Conservation (phyloP, 2,797 vertebrate species). For the Urophycis tenuis region DNA sequence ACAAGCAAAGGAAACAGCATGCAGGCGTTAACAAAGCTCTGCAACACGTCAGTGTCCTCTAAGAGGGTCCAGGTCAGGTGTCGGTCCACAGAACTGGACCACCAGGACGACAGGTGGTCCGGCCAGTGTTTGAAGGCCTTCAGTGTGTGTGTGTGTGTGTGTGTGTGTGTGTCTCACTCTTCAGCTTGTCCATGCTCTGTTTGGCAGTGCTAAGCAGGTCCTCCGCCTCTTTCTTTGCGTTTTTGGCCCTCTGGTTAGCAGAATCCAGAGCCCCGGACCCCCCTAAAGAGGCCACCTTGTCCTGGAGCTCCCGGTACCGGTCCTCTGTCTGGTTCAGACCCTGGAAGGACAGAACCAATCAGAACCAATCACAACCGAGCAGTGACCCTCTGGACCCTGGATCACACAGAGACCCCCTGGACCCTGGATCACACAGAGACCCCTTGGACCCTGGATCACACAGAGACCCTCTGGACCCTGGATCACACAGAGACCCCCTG, state of each 20-base stretch:
- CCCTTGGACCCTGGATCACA: background rate
- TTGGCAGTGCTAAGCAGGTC: slow-evolving; percentile 71
- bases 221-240: slow-evolving; percentile 69
- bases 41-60: background rate
- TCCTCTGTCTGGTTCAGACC: slow-evolving; percentile 66
- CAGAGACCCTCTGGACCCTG: background rate
- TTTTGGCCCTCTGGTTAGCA: slow-evolving; percentile 58
- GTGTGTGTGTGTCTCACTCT: slow-evolving; percentile 55
- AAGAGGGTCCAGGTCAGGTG: background rate
- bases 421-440: too few species aligned
- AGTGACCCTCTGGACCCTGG: background rate
- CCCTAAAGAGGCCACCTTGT: slow-evolving; percentile 59
- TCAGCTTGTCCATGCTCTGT: slow-evolving; percentile 67
- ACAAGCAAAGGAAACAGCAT: background rate
- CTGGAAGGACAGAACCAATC: slow-evolving; percentile 39
- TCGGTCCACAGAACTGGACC: background rate
- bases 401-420: background rate
- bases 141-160: too few species aligned
- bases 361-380: background rate
- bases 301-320: slow-evolving; percentile 64
- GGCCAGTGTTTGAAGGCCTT: background rate
- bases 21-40: too few species aligned
- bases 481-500: background rate
- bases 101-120: background rate
- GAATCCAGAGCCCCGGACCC: slow-evolving; percentile 37